Conservation (phyloP, 2,797 vertebrate species). For the Myoxocephalus aenaeus region DNA sequence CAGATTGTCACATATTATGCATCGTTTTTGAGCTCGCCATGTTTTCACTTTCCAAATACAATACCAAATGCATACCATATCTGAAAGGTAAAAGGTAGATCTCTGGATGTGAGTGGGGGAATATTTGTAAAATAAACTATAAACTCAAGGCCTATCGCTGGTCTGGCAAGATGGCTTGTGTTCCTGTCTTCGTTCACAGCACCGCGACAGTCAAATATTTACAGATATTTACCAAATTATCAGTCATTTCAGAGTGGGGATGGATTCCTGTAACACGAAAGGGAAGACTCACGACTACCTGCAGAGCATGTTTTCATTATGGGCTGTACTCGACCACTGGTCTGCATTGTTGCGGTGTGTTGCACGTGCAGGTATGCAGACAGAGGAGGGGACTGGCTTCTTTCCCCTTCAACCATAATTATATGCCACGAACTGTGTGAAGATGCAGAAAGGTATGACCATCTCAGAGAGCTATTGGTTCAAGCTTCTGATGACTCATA, state of each 20-base stretch:
- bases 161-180: not conserved
- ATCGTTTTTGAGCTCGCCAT: not conserved
- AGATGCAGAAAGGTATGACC: not conserved
- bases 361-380: not conserved
- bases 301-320: not conserved
- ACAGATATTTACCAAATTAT: not conserved
- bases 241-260: not conserved
- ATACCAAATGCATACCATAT: not conserved
- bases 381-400: not conserved
- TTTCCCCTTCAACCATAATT: conserved; percentile 12
- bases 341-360: not conserved
- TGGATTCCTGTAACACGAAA: not conserved
- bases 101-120: not conserved
- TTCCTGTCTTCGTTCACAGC: not conserved
- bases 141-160: not conserved
- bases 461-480: not conserved
- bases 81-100: not conserved
- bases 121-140: not conserved
- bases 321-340: not conserved
- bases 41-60: not conserved
- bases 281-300: not conserved
- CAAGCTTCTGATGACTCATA: not conserved
- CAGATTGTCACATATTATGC: not conserved
- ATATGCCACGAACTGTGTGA: not conserved
- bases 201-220: not conserved